phyloP scores from a whole-genome alignment of 1,140 invertebrate genomes.

The Ylistrum balloti region DNA sequence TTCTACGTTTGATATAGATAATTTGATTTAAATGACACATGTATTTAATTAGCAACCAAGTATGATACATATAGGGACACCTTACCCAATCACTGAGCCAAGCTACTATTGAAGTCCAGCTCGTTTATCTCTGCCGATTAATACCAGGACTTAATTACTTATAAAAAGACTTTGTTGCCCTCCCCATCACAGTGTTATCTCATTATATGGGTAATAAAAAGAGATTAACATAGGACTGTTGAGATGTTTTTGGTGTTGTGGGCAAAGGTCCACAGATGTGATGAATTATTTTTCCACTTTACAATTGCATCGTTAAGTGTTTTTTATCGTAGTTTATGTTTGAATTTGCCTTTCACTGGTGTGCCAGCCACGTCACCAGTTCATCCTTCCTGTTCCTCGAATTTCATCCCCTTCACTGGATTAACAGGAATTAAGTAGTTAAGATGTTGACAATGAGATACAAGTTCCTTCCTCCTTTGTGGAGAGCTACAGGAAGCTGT shows the following conservation, averaged over 20 bases:
- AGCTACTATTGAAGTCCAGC: neutral
- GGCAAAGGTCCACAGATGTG: neutral
- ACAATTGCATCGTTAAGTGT: neutral
- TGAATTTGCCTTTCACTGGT: constrained; percentile 7
- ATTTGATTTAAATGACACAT: neutral
- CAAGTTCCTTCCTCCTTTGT: constrained; percentile 27
- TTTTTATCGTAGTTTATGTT: constrained; percentile 5
- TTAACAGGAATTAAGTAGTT: constrained; percentile 29
- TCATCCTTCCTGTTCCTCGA: constrained; percentile 37
- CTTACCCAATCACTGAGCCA: neutral
- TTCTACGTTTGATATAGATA: neutral
- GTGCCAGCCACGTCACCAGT: neutral
- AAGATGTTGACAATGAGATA: constrained; percentile 29
- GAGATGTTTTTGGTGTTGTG: neutral
- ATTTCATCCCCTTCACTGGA: neutral
- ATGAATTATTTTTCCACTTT: neutral
- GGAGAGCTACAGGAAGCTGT: constrained; percentile 30
- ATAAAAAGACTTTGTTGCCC: constrained; percentile 14
- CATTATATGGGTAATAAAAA: neutral
- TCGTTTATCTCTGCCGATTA: neutral
- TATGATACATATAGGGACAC: constrained; percentile 12
- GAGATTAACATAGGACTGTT: neutral
- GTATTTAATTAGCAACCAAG: neutral
- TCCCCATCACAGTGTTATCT: neutral
- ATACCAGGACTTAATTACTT: constrained; percentile 35